phyloP scores from a whole-genome alignment of 1,140 invertebrate genomes.

The Drosophila arizonae region DNA sequence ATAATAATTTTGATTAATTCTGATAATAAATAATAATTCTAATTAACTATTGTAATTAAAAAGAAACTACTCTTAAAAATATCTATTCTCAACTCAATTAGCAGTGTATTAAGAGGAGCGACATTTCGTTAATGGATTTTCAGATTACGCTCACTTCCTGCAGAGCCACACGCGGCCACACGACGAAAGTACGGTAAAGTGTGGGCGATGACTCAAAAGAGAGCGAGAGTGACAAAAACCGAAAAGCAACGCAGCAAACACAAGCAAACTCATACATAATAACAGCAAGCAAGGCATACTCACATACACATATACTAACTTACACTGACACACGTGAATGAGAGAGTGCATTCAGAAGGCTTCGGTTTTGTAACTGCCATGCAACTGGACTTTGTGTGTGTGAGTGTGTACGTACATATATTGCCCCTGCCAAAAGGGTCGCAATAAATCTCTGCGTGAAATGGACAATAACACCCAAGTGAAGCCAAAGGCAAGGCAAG shows the following conservation, averaged over 20 bases:
- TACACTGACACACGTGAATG: not conserved
- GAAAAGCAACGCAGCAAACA: constrained; percentile 40
- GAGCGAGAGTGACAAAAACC: constrained; percentile 70
- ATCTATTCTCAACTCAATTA: not conserved
- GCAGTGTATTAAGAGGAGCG: constrained; percentile 24
- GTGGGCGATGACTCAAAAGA: constrained; percentile 66
- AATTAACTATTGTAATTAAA: too few species aligned
- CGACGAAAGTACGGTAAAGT: constrained; percentile 29
- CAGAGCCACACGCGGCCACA: constrained; percentile 34
- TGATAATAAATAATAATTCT: too few species aligned
- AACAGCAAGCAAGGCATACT: not conserved
- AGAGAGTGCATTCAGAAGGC: constrained; percentile 36
- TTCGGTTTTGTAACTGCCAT: constrained; percentile 17
- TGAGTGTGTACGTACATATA: not conserved
- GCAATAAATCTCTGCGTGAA: constrained; percentile 69
- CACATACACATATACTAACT: too few species aligned
- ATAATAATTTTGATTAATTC: too few species aligned
- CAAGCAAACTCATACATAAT: constrained; percentile 23
- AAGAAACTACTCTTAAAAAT: too few species aligned
- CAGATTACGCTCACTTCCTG: constrained; percentile 32
- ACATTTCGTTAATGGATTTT: not conserved
- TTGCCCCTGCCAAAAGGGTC: constrained; percentile 28
- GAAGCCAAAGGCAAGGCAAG: constrained; percentile 23
- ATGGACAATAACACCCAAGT: constrained; percentile 51
- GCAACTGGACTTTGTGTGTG: constrained; percentile 3